Conservation (phyloP, 2,888 invertebrate species). For the Oscheius myriophilus region DNA sequence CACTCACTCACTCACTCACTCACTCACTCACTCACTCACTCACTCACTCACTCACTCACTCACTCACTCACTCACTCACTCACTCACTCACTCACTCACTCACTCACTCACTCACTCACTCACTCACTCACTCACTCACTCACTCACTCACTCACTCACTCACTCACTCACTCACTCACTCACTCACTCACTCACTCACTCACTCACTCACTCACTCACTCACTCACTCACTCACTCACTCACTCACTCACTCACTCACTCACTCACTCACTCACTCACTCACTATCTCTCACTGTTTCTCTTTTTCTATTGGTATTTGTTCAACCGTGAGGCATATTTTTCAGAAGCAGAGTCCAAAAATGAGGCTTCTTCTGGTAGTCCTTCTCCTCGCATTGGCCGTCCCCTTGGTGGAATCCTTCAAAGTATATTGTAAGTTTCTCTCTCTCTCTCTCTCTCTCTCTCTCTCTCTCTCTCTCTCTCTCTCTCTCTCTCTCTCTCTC, state of each 20-base stretch:
- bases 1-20: not conserved
- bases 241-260: not conserved
- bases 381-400: conserved; percentile 3
- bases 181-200: not conserved
- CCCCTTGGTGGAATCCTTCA: conserved; percentile 7
- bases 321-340: not conserved
- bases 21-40: conserved; percentile 6
- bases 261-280: not conserved
- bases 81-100: conserved; percentile 6
- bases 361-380: conserved; percentile 18
- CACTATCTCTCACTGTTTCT: conserved; percentile 2
- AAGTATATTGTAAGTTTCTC: conserved; percentile 20
- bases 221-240: not conserved
- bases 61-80: not conserved
- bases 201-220: conserved; percentile 1
- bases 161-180: not conserved
- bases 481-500: not conserved
- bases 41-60: not conserved
- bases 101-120: not conserved
- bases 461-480: no score
- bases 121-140: not conserved
- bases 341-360: not conserved
- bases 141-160: conserved; percentile 6
- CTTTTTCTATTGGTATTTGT: not conserved
- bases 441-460: conserved; percentile 7